These are phyloP conservation scores for Eustalomyia histrio DNA, from an alignment of 2,888 invertebrate genomes.

Conservation along the genomic window DNA sequence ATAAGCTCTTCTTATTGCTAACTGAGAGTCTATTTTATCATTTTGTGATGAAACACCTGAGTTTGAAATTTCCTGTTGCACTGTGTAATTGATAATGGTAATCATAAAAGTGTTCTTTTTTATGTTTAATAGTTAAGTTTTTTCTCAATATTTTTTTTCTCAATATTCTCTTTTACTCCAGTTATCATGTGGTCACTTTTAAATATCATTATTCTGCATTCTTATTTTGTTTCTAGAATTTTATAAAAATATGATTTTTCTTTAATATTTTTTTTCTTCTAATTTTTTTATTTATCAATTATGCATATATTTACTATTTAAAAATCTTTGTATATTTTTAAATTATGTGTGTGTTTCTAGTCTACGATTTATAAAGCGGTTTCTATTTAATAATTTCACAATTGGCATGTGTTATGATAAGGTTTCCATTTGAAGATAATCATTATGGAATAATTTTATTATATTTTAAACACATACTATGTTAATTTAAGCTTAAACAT, in stretches of 20 bases:
- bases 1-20: too few species aligned
- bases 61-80: too few species aligned
- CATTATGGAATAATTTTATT: neutral
- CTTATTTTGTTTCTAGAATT: too few species aligned
- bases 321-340: neutral
- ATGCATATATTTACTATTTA: too few species aligned
- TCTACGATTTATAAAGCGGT: neutral
- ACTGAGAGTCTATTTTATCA: too few species aligned
- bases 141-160: neutral
- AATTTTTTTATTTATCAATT: too few species aligned
- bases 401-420: neutral
- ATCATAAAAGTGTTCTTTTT: constrained; percentile 24
- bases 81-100: constrained; percentile 55
- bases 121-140: neutral
- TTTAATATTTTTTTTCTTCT: too few species aligned
- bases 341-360: neutral
- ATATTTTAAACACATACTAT: neutral
- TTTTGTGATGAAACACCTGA: too few species aligned
- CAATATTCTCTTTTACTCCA: neutral
- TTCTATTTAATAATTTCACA: neutral
- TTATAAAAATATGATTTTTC: too few species aligned
- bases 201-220: too few species aligned
- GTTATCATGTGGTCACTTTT: neutral
- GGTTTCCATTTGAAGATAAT: neutral
- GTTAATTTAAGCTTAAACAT: neutral